Base-by-base conservation (phyloP, 2,797 vertebrate genomes). In the Sebastes itinus region DNA sequence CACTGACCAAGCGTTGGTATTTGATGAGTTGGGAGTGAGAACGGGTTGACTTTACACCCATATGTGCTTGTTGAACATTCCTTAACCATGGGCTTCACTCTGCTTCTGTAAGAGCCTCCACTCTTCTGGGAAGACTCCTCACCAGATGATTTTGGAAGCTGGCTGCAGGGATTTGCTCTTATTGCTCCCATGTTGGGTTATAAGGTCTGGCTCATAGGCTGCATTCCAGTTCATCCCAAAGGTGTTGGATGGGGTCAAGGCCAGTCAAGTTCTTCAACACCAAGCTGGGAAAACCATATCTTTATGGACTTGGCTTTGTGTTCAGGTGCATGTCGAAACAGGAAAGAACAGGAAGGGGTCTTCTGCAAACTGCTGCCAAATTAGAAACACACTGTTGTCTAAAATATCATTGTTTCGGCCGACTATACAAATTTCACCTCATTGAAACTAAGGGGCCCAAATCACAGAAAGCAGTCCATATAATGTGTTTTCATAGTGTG, bases 151-250 rank as follows among this genome's bases (percentile, higher is more conserved):
- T 58, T 46, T 16, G 10, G 3, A 64, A 67, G 13, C 59, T 55
- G 14, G 67, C 32, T 71, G 60, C 13, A 42, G 46, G 46, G 33
- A 58, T 80, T 73, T 80, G 54, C 42, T 46, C 7, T 25, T 22
- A 16, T 38, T 64, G 33, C 25, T 11, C 23, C 64, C 38, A 7
- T 46, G 16, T 28, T 66, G 38, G 18, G n/a, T 4, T 18, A 54
- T 68, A 14, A 23, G 42, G 16, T 27, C 38, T 28, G 20, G 13
- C 49, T 16, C 20, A 5, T 2, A 54, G 7, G 49, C 8, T 2
- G 12, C 14, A 42, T 42, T 42, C 38, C 38, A 42, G 38, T 42
- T 42, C 38, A 2, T 42, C 38, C 38, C 6, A 30, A 30, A 68
- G 65, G 46, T 54, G 49, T 55, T 68, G 12, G 5, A 32, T 32